Percentiles rank a stretch among this genome's conserved stretches.
Conservation (phyloP, 2,888 invertebrate species). For the Eucera pruinosa region DNA sequence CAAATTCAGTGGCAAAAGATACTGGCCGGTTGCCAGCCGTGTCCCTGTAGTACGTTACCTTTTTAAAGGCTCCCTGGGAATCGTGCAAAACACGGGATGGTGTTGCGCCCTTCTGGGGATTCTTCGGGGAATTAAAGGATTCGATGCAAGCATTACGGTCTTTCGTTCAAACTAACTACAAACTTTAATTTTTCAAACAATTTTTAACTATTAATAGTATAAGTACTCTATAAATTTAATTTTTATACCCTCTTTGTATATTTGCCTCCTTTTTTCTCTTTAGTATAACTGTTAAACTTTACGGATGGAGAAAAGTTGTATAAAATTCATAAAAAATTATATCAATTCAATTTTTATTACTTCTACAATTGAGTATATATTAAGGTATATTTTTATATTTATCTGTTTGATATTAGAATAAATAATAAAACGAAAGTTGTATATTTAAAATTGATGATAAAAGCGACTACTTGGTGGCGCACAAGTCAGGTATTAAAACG, state of each 20-base stretch:
- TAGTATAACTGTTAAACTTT: background rate
- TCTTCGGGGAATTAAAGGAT: background rate
- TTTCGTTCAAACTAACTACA: background rate
- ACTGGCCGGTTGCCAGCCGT: constrained; percentile 61
- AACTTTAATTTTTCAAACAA: background rate
- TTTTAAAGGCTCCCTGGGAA: constrained; percentile 16
- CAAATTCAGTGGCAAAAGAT: constrained; percentile 65
- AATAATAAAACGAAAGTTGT: background rate
- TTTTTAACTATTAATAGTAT: background rate
- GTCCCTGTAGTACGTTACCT: constrained; percentile 30
- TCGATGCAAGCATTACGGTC: background rate
- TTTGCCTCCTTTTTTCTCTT: background rate
- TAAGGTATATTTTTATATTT: background rate
- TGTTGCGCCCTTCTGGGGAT: constrained; percentile 6
- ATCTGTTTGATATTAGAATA: background rate
- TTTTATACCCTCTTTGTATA: no score
- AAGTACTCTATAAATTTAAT: no score
- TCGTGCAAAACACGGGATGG: constrained; percentile 21
- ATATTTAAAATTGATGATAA: constrained; percentile 22
- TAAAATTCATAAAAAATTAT: no score
- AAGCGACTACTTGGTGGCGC: constrained; percentile 17
- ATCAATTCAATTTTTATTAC: background rate
- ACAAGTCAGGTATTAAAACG: background rate
- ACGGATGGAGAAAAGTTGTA: no score
- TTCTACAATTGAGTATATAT: background rate